Percentiles rank a stretch among this genome's conserved stretches.
Conservation (phyloP, 1,140 invertebrate species). For the Brachionus angularis region DNA sequence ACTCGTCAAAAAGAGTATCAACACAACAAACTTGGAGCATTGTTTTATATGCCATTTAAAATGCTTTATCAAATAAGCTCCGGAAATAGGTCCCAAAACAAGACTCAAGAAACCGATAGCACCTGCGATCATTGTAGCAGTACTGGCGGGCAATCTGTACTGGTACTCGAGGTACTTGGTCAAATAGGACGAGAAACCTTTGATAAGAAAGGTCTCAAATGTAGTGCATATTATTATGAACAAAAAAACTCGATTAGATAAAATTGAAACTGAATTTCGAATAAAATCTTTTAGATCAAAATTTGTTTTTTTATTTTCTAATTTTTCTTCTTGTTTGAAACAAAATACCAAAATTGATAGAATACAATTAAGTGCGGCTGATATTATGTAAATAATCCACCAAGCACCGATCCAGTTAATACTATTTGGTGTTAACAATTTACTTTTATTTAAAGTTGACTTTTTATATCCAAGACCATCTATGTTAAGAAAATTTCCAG, state of each 20-base stretch:
- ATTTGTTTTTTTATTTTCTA: no score
- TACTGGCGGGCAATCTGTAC: constrained; percentile 5
- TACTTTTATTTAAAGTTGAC: background rate
- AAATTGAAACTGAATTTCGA: background rate
- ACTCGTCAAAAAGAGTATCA: background rate
- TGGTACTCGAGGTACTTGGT: constrained; percentile 42
- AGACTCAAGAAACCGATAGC: constrained; percentile 17
- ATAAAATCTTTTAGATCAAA: constrained; percentile 1
- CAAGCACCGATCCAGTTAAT: constrained; percentile 32
- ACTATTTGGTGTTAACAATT: background rate
- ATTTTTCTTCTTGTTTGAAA: no score
- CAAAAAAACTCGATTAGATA: constrained; percentile 3
- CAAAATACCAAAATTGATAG: background rate
- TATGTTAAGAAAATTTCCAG: constrained; percentile 39
- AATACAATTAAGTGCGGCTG: background rate
- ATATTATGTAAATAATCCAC: constrained; percentile 34
- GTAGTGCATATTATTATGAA: constrained; percentile 5
- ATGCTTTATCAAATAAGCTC: constrained; percentile 35
- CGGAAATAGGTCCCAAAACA: background rate
- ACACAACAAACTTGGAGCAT: background rate
- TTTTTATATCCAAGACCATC: background rate
- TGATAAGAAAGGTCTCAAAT: constrained; percentile 39
- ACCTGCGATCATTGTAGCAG: constrained; percentile 33
- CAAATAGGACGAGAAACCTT: constrained; percentile 31
- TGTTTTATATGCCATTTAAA: constrained; percentile 7